Base-by-base conservation (phyloP, 2,113 vertebrate species). In the Carassius carassius region DNA sequence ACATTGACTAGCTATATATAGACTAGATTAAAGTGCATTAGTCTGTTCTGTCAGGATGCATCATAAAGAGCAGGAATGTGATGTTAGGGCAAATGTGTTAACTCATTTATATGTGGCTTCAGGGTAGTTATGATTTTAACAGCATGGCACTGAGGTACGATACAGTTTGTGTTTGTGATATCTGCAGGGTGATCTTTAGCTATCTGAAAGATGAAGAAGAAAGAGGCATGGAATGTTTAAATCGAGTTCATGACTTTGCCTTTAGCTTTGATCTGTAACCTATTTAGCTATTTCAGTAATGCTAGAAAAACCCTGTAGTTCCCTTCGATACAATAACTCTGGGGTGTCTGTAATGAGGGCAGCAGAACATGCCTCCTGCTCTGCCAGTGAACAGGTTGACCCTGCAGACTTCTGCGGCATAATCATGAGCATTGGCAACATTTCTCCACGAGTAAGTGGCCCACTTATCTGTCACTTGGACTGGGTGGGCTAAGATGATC, bases 331-430 rank as follows among this genome's bases (percentile, higher is more conserved):
- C 47, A 56, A 49, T 58, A 62, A 90, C 90, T 86, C 87, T 87
- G 76, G 81, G 58, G 49, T 87, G 67, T 58, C 14, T 84, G 69
- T 90, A 92, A 88, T 85, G 86, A 92, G 87, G 81, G 84, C 82
- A 89, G 41, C 17, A 85, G 74, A 44, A 87, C 76, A 81, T 74
- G 76, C 56, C 32, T 47, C 44, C 44, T 3, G 44, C 44, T 47
- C 11, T 47, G 44, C 44, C 44, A 82, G 80, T 21, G 76, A 88
- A 75, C 80, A 81, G 49, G n/a, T 69, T 62, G 78, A 62, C 25
- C 65, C 32, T 51, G 47, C 21, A 16, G 63, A 70, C 21, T 21
- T 70, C 88, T 79, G 79, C 84, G 86, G 85, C 85, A 88, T 87
- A 79, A 70, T 90, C 85, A 87, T 51, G 29, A 2, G 44, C 85